Percentiles rank a stretch among this genome's conserved stretches.
Conservation (phyloP, 2,888 invertebrate genomes). For the Platycheirus rosarum region DNA sequence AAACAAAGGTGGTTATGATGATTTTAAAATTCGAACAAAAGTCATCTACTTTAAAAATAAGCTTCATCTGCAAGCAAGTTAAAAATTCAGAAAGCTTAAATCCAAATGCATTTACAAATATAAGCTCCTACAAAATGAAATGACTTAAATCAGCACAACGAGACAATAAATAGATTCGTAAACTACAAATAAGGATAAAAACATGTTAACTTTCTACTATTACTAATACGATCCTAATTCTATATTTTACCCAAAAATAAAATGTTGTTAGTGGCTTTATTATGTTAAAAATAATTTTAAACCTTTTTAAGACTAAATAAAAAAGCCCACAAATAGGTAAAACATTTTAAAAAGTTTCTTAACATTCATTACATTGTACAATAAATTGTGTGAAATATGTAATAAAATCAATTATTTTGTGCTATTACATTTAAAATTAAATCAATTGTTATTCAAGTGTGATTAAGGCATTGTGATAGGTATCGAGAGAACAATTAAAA, state of each 20-base stretch:
- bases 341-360: too few species aligned
- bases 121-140: slow-evolving; percentile 26
- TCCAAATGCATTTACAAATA: slow-evolving; percentile 23
- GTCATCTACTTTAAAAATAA: neutral
- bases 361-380: too few species aligned
- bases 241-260: slow-evolving; percentile 42
- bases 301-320: too few species aligned
- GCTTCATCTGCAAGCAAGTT: slow-evolving; percentile 17
- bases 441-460: slow-evolving; percentile 47
- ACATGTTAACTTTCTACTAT: neutral
- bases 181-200: slow-evolving; percentile 5
- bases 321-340: too few species aligned
- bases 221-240: slow-evolving; percentile 12
- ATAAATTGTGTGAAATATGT: slow-evolving; percentile 14
- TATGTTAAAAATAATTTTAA: slow-evolving; percentile 34
- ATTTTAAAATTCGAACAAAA: neutral
- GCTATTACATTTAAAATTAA: slow-evolving; percentile 7
- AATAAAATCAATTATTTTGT: neutral
- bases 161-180: slow-evolving; percentile 74
- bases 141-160: slow-evolving; percentile 61
- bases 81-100: slow-evolving; percentile 20
- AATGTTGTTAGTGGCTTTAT: slow-evolving; percentile 37
- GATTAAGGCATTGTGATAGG: slow-evolving; percentile 63
- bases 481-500: slow-evolving; percentile 29
- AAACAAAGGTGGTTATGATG: neutral